Conservation (phyloP, 2,888 invertebrate species). For the Liposcelis brunnea region DNA sequence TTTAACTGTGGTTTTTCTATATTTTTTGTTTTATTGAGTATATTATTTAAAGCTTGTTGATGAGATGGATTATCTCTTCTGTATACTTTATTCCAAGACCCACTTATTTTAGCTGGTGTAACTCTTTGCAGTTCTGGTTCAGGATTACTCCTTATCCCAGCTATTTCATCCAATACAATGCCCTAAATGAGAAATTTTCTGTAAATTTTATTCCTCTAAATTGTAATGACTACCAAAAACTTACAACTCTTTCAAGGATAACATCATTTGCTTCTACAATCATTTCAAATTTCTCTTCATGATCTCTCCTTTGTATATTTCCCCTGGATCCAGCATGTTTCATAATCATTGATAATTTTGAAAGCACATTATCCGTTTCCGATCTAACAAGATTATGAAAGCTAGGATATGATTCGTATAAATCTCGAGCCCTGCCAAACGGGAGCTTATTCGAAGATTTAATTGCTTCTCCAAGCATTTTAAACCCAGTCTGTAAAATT, state of each 20-base stretch:
- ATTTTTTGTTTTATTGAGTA: slow-evolving; percentile 49
- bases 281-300: slow-evolving; percentile 55
- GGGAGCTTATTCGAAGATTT: slow-evolving; percentile 56
- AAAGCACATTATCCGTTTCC: slow-evolving; percentile 36
- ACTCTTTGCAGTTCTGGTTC: slow-evolving; percentile 32
- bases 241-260: slow-evolving; percentile 62
- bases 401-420: slow-evolving; percentile 57
- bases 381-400: slow-evolving; percentile 47
- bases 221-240: slow-evolving; percentile 20
- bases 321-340: slow-evolving; percentile 35
- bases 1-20: slow-evolving; percentile 64
- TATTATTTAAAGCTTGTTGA: slow-evolving; percentile 10
- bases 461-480: slow-evolving; percentile 46
- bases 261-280: slow-evolving; percentile 68
- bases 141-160: slow-evolving; percentile 37
- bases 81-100: slow-evolving; percentile 39
- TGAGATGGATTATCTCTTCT: slow-evolving; percentile 1
- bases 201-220: too few relatives aligned
- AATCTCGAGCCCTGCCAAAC: slow-evolving; percentile 46
- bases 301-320: slow-evolving; percentile 35
- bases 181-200: slow-evolving; percentile 23
- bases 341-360: slow-evolving; percentile 35
- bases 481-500: slow-evolving; percentile 42
- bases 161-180: slow-evolving; percentile 42
- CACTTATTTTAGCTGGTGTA: slow-evolving; percentile 27